These are phyloP conservation scores for Dinoponera quadriceps DNA, from an alignment of 1,140 invertebrate species.

Conservation along the genomic window DNA sequence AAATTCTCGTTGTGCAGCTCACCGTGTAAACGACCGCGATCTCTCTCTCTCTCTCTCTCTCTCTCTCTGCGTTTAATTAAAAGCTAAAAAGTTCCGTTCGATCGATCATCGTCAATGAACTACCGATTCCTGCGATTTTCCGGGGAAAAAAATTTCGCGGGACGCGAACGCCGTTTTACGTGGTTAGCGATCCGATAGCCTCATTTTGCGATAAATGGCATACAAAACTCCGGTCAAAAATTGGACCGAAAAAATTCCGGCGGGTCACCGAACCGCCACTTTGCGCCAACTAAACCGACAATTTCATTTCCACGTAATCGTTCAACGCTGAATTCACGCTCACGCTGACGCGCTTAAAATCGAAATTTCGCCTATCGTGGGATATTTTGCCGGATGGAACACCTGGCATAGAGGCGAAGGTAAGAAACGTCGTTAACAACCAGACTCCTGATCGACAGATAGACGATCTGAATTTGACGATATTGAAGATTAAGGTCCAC, in stretches of 20 bases:
- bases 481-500: no score
- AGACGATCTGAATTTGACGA: neutral
- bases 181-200: constrained; percentile 53
- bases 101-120: constrained; percentile 59
- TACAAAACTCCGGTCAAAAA: constrained; percentile 49
- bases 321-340: constrained; percentile 26
- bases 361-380: neutral
- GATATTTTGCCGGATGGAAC: neutral
- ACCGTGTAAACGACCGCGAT: constrained; percentile 13
- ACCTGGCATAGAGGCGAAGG: neutral
- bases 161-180: constrained; percentile 21
- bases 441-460: neutral
- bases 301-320: constrained; percentile 55
- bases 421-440: neutral
- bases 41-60: neutral
- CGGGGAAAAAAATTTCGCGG: constrained; percentile 30
- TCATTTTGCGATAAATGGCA: constrained; percentile 50
- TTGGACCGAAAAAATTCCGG: constrained; percentile 36
- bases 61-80: constrained; percentile 53
- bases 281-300: constrained; percentile 56
- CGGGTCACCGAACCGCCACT: constrained; percentile 38
- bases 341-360: constrained; percentile 2
- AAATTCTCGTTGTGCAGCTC: constrained; percentile 40
- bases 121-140: constrained; percentile 42
- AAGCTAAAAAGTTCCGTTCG: constrained; percentile 56